Evolutionary conservation across 2,888 invertebrate species (phyloP).

Genomic region (Heliconius sara): DNA sequence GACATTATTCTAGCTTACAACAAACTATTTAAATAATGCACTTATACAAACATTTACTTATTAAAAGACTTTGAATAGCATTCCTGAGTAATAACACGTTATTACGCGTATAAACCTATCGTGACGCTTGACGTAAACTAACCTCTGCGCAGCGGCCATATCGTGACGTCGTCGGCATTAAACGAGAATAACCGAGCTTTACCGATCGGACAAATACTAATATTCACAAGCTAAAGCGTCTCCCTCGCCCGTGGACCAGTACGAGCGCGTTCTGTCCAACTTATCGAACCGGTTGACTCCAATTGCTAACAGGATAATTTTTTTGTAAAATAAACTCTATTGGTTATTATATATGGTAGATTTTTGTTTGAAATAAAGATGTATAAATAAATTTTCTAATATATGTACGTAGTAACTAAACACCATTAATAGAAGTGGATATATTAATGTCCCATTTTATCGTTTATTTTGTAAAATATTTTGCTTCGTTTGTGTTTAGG

Average conservation of each 20-base stretch:
- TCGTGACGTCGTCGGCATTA: constrained; percentile 24
- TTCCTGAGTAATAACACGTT: constrained; percentile 29
- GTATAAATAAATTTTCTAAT: constrained; percentile 5
- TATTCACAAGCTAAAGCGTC: constrained; percentile 33
- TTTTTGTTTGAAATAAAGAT: neutral
- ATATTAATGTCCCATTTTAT: neutral
- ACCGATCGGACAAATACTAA: constrained; percentile 35
- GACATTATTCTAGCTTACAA: neutral
- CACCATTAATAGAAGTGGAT: neutral
- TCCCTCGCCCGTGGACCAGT: constrained; percentile 35
- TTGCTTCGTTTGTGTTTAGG: too few relatives aligned
- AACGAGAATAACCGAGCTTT: constrained; percentile 44
- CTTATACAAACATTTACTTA: neutral
- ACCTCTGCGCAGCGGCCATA: constrained; percentile 22
- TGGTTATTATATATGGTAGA: neutral
- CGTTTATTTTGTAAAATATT: neutral
- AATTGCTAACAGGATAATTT: neutral
- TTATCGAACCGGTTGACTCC: constrained; percentile 40
- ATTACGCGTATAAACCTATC: constrained; percentile 43
- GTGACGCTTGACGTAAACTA: constrained; percentile 28
- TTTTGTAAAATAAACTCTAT: constrained; percentile 4
- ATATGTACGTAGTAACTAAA: constrained; percentile 8
- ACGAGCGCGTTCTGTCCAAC: constrained; percentile 40
- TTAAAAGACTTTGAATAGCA: neutral
- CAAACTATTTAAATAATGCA: neutral